Evolutionary conservation across 23 tunicate genomes (phyloP), one percentile per base, ranked within the genome.

Genomic region (Oikopleura vanhoeffeni): DNA sequence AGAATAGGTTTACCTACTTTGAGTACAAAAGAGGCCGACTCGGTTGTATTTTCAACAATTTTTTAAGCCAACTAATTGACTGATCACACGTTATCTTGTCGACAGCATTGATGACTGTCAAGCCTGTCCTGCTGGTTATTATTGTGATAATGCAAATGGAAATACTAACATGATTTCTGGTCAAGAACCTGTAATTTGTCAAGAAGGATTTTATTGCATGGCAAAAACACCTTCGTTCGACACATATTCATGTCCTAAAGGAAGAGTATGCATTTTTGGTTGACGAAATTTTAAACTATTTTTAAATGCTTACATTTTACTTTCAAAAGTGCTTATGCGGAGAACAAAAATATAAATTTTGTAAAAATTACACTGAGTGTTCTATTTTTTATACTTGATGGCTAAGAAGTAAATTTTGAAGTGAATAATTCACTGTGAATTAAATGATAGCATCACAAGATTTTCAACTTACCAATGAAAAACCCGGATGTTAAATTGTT

Each of bases 61-160:
- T 8, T 18, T 8, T 8, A 8, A 18, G 8, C 60, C 60, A 49
- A 8, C 18, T 49, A 18, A 18, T 18, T 49, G 8, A 8, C 18
- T 49, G 60, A 49, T 8, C 18, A 18, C 8, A 8, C 60, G 60
- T 8, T 49, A 8, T 8, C 8, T 8, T 49, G 60, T 18, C 8
- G 18, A 8, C 8, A 49, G 60, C 60, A 49, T 49, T 8, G 60
- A 49, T 49, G 60, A 49, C 18, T 49, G 60, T 49, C 18, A 49
- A 18, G 18, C 60, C 60, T 49, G 60, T 49, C 60, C 60, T 8
- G 18, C 84, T 89, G 98, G 95, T 41, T 93, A 49, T 49, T 93
- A 93, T 76, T 93, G 98, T 85, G 87, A 86, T 49, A 58, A 57
- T 39, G 18, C 84, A 1, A 86, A 79, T 83, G 98, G 89, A 49